Evolutionary conservation across 1,140 invertebrate species (phyloP).

Genomic region (Hyles vespertilio): DNA sequence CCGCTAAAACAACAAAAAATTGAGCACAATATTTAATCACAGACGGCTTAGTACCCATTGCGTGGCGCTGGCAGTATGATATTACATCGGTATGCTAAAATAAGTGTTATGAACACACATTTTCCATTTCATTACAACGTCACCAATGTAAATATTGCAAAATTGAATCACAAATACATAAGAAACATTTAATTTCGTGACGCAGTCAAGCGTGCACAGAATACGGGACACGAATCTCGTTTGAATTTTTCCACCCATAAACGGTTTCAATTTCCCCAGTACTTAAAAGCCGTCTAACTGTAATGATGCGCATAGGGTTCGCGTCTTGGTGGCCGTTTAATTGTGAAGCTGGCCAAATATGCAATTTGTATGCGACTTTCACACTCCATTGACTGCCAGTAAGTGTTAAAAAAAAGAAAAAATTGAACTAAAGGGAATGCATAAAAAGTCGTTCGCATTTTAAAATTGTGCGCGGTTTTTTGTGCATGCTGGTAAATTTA

Average conservation of each 20-base stretch:
- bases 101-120: no score
- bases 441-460: neutral
- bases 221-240: constrained; percentile 20
- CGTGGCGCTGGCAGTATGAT: no score
- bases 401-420: constrained; percentile 7
- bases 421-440: constrained; percentile 4
- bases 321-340: constrained; percentile 25
- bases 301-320: constrained; percentile 20
- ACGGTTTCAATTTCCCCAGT: constrained; percentile 29
- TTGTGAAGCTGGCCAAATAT: constrained; percentile 25
- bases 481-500: no score
- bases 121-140: no score
- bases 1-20: no score
- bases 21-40: no score
- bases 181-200: constrained; percentile 12
- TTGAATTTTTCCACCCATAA: constrained; percentile 35
- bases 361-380: constrained; percentile 16
- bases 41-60: no score
- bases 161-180: no score
- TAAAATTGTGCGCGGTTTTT: no score
- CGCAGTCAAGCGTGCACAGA: neutral
- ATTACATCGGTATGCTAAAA: no score
- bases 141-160: no score
- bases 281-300: constrained; percentile 16
- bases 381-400: constrained; percentile 7